Evolutionary conservation across 2,113 vertebrate species (phyloP), one percentile per base, ranked within the genome.

Genomic region (Chlorodrepanis virens): DNA sequence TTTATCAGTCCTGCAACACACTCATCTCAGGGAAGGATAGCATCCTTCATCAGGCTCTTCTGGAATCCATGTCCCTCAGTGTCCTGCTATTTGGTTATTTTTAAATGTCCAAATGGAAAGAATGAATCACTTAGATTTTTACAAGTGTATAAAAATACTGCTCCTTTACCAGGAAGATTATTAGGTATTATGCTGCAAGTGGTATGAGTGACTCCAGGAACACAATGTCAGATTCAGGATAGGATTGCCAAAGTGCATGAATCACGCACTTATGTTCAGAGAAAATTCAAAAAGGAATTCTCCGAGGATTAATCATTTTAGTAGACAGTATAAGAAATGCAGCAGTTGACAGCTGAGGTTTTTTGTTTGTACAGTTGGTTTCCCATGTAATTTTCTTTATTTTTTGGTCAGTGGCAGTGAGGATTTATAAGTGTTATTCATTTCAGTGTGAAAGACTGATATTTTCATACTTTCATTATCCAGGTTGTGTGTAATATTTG

Each of bases 1-100:
- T 97, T 97, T 96, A 95, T 97, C 96, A 94, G 90, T 82, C 70
- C 60, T 93, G 54, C 79, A 90, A 42, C 96, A 95, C 59, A 53
- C 92, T 76, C 82, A 94, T 93, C 94, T 72, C 67, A 69, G 88
- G 63, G 59, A 96, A 95, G 67, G 85, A 92, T 90, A 96, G 70
- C 85, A 96, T 87, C 85, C 82, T 94, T 97, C 94, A 93, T 95
- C 82, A 96, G 85, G 63, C 87, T 95, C 54, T 83, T 93, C 78
- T 83, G 75, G 82, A 95, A 95, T 92, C 52, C 70, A 69, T 2
- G 16, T 83, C 92, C 87, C 92, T 83, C 71, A 80, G 94, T 92
- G 88, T 97, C 90, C 71, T 83, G 88, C 25, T 92, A 79, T 80
- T 92, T 88, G 35, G 42, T 79, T 89, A 88, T 90, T 95, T 96